phyloP scores from a whole-genome alignment of 2,797 vertebrate species.

The Eptatretus atami region DNA sequence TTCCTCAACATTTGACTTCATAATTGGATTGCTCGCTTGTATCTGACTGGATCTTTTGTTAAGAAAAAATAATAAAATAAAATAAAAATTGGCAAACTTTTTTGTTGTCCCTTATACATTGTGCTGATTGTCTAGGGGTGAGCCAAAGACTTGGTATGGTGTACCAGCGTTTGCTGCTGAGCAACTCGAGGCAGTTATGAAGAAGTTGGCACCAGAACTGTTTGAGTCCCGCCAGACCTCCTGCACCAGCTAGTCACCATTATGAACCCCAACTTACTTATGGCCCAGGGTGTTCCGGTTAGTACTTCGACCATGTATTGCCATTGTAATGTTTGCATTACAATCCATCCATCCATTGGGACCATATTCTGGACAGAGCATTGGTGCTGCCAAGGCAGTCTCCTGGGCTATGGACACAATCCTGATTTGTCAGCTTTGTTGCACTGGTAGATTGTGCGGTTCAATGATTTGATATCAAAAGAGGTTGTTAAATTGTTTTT shows the following conservation, averaged over 20 bases:
- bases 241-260: conserved; percentile 97
- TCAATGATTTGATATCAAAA: no score
- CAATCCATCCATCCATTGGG: no score
- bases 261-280: conserved; percentile 95
- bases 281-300: conserved; percentile 85
- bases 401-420: no score
- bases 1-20: conserved; percentile 9
- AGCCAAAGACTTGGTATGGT: conserved; percentile 97
- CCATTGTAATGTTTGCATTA: no score
- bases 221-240: conserved; percentile 77
- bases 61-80: no score
- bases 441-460: no score
- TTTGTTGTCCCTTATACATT: conserved; percentile 8
- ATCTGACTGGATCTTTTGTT: conserved; percentile 12
- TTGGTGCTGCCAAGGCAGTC: no score
- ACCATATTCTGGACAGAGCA: no score
- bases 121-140: conserved; percentile 29
- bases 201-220: conserved; percentile 70
- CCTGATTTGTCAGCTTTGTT: no score
- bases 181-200: conserved; percentile 78
- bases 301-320: conserved; percentile 13
- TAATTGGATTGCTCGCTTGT: conserved; percentile 9
- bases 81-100: no score
- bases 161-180: conserved; percentile 75
- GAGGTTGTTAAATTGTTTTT: no score